These are phyloP conservation scores for Pseudopipra pipra DNA, from an alignment of 2,113 vertebrate species.

Conservation along the genomic window DNA sequence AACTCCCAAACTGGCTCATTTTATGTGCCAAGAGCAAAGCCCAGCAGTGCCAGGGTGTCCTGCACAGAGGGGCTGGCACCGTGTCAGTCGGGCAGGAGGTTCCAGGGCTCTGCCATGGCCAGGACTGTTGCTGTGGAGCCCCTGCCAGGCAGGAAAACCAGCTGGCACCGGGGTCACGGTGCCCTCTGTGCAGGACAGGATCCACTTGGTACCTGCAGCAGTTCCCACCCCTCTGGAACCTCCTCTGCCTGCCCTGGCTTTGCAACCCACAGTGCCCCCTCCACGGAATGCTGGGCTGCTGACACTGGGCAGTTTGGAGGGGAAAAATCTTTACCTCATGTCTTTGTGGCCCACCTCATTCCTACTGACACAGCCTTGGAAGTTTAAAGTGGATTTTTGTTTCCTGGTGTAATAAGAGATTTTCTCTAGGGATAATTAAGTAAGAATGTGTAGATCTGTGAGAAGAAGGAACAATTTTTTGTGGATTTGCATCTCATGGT, in stretches of 20 bases:
- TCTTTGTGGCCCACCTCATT: background rate
- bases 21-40: background rate
- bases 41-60: background rate
- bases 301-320: background rate
- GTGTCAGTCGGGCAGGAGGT: accelerated
- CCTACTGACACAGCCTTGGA: background rate
- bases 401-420: background rate
- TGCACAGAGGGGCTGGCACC: background rate
- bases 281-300: background rate
- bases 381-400: background rate
- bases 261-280: background rate
- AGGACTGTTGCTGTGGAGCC: background rate
- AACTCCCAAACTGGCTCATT: background rate
- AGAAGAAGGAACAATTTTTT: background rate
- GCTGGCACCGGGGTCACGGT: background rate
- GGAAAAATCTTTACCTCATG: background rate
- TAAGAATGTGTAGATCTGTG: background rate
- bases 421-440: background rate
- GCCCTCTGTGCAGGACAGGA: background rate
- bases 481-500: background rate
- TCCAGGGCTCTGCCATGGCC: background rate
- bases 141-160: background rate
- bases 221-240: background rate
- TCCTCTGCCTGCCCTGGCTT: background rate
- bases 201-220: too few species aligned